A percentile compares a stretch with the other conserved stretches of the same genome.
Evolutionary conservation across 2,113 vertebrate genomes (phyloP).

Genomic region (Cacatua alba): DNA sequence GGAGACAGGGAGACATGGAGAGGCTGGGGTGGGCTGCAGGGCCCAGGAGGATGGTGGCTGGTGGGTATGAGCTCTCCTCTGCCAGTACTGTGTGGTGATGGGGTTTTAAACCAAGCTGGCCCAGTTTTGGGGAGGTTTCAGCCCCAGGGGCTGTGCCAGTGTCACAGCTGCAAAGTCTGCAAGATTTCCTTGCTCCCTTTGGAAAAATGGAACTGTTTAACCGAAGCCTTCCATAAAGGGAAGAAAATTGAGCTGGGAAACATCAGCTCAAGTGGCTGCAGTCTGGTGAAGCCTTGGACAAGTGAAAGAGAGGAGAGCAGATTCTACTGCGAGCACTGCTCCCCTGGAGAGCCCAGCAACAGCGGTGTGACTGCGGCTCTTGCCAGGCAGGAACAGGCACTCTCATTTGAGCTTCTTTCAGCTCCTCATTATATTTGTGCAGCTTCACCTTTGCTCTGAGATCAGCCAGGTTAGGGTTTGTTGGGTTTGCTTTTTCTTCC

Average conservation of each 20-base stretch:
- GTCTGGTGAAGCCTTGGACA: background rate
- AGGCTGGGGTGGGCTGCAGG: background rate
- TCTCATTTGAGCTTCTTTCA: background rate
- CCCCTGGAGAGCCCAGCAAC: background rate
- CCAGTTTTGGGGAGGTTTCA: background rate
- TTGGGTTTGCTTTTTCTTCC: background rate
- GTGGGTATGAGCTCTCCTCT: fast-evolving
- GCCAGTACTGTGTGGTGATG: fast-evolving
- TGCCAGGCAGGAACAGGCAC: background rate
- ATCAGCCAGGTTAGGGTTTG: slow-evolving; percentile 14
- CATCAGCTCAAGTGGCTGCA: background rate
- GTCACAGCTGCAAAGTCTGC: background rate
- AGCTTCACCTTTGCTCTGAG: slow-evolving; percentile 58
- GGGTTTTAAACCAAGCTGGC: background rate
- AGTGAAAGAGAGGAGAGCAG: background rate
- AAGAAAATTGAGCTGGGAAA: background rate
- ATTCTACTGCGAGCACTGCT: slow-evolving; percentile 22
- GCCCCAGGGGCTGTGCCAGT: background rate
- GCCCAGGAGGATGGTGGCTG: fast-evolving
- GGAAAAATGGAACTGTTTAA: background rate
- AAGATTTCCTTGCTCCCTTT: background rate
- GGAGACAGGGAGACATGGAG: background rate
- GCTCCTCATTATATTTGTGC: slow-evolving; percentile 58
- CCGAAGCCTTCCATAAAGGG: background rate
- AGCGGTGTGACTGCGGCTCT: fast-evolving